phyloP scores from a whole-genome alignment of 1,140 invertebrate genomes.

The Liolophura sinensis region DNA sequence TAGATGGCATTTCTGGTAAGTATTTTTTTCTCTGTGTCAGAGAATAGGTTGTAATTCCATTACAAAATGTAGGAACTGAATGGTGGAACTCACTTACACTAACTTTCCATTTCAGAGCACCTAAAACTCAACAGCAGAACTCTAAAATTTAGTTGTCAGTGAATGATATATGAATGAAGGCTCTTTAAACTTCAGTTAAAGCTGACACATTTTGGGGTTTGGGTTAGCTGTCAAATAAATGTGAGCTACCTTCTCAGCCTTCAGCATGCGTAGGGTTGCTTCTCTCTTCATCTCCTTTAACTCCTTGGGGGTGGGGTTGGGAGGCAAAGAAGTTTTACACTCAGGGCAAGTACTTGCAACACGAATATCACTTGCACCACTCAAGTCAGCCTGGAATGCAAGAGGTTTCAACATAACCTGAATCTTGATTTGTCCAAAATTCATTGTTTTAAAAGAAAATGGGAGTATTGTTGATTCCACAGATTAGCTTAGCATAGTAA shows the following conservation, averaged over 20 bases:
- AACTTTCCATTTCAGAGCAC: not conserved
- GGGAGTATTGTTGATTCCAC: too few species aligned
- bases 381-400: conserved; percentile 28
- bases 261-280: conserved; percentile 50
- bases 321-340: conserved; percentile 38
- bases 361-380: conserved; percentile 32
- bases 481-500: too few species aligned
- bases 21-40: too few species aligned
- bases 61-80: too few species aligned
- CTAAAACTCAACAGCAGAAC: not conserved
- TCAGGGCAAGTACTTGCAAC: conserved; percentile 41
- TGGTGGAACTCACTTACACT: not conserved
- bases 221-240: not conserved
- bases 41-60: too few species aligned
- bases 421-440: too few species aligned
- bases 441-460: not conserved
- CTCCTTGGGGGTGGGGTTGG: conserved; percentile 47
- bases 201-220: not conserved
- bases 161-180: too few species aligned
- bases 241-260: conserved; percentile 49
- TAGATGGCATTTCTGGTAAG: too few species aligned
- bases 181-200: too few species aligned
- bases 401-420: not conserved
- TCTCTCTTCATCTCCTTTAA: conserved; percentile 49
- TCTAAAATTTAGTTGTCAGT: not conserved